Conservation (phyloP, 2,113 vertebrate genomes). For the Propithecus coquereli region DNA sequence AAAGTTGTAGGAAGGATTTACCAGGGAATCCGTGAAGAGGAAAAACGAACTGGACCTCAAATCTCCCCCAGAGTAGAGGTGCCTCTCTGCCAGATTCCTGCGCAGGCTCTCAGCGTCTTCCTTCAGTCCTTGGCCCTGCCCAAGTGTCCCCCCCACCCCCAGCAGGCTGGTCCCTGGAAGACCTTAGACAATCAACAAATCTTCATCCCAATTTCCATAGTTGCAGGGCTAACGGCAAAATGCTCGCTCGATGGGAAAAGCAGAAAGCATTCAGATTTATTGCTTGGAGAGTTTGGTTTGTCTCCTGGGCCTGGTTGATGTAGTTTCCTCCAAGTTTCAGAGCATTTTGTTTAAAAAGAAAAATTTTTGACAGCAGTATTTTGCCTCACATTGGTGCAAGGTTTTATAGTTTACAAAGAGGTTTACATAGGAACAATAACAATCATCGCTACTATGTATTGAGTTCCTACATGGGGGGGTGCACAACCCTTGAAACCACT, state of each 20-base stretch:
- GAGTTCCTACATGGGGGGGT: neutral
- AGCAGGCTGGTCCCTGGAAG: neutral
- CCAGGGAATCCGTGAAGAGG: neutral
- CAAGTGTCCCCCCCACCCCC: neutral
- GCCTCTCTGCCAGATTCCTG: neutral
- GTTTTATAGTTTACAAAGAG: constrained; percentile 42
- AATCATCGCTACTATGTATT: neutral
- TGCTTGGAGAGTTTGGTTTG: constrained; percentile 71
- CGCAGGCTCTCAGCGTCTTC: constrained; percentile 34
- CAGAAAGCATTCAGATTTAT: constrained; percentile 65
- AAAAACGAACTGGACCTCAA: neutral
- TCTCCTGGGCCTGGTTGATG: constrained; percentile 75
- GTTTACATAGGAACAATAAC: neutral
- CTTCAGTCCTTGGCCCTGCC: neutral
- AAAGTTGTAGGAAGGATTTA: neutral
- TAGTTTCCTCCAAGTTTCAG: constrained; percentile 69
- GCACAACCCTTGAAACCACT: neutral
- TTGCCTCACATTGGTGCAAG: neutral
- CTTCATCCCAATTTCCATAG: constrained; percentile 35
- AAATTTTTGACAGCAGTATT: neutral
- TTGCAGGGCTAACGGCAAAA: neutral
- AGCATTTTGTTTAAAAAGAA: constrained; percentile 49
- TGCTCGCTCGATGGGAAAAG: constrained; percentile 53
- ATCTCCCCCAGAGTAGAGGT: neutral
- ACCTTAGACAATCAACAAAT: constrained; percentile 14